Percentiles rank a stretch among this genome's conserved stretches.
Evolutionary conservation across 2,888 invertebrate genomes (phyloP).

Genomic region (Caenorhabditis sp.): DNA sequence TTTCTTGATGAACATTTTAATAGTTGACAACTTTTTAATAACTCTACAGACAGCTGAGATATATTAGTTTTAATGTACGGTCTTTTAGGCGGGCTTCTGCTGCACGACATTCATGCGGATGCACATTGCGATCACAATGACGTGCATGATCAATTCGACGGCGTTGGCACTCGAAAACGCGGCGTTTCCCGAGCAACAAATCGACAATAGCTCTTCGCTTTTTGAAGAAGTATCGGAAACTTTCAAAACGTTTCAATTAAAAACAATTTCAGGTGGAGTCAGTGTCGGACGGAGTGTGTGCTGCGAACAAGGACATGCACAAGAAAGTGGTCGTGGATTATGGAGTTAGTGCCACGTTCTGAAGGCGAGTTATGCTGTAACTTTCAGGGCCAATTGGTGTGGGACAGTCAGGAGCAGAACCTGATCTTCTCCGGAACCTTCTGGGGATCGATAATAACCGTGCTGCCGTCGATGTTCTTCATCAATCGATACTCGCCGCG

Average conservation of each 20-base stretch:
- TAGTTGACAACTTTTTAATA: too few relatives aligned
- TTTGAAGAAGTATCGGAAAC: slow-evolving; percentile 34
- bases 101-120: slow-evolving; percentile 65
- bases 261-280: slow-evolving; percentile 30
- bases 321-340: slow-evolving; percentile 63
- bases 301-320: slow-evolving; percentile 18
- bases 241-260: not conserved
- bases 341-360: slow-evolving; percentile 50
- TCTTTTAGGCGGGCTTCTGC: slow-evolving; percentile 60
- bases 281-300: slow-evolving; percentile 44
- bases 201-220: slow-evolving; percentile 15
- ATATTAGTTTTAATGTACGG: too few relatives aligned
- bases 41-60: too few relatives aligned
- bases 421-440: slow-evolving; percentile 72
- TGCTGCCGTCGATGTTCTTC: slow-evolving; percentile 71
- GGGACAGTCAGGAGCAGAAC: slow-evolving; percentile 69
- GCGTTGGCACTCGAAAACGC: slow-evolving; percentile 54
- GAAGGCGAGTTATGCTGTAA: not conserved
- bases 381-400: slow-evolving; percentile 66
- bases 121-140: slow-evolving; percentile 67
- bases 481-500: slow-evolving; percentile 59
- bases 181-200: not conserved
- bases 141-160: slow-evolving; percentile 68
- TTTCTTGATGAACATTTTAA: too few relatives aligned
- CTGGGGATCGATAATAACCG: slow-evolving; percentile 69